Base-by-base conservation (phyloP, 2,113 vertebrate genomes). In the Charina bottae region DNA sequence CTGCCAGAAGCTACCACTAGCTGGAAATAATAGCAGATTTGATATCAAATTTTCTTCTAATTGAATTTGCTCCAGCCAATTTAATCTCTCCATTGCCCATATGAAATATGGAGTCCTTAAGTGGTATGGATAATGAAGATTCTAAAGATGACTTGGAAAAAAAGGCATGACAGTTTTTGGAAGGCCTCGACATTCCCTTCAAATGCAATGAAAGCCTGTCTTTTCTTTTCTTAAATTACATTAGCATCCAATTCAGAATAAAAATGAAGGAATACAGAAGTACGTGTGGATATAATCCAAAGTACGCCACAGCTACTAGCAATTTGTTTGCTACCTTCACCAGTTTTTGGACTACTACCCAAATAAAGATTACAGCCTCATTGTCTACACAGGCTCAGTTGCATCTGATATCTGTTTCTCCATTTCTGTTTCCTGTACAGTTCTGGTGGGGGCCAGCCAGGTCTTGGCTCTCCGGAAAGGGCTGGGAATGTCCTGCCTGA, bases 21-120 rank as follows among this genome's bases (percentile, higher is more conserved):
- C 13, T 93, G 86, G n/a, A 49, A 87, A 37, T 56, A 87, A 89
- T 0, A 13, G 83, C 5, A 86, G 54, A 21, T 59, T 68, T 33
- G 85, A 37, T 11, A 24, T 6, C 90, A 62, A 84, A 42, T 89
- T 94, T 11, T 90, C 55, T 94, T 89, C 62, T 83, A 94, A 60
- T 11, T 62, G 86, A 90, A 90, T 94, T 68, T 88, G 2, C 72
- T 33, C 53, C 0, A 9, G 58, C 0, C 17, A 11, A 0, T 19
- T 78, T 53, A 88, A 85, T 58, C 49, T 64, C 89, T 83, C 26
- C 37, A 88, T 42, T 55, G 6, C 11, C 7, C 24, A 0, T 28
- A 72, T 49, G 3, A 0, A 0, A 0, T 6, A 42, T 54, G 78
- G 55, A 15, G 58, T n/a, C 1, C n/a, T 54, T 83, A 86, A 93